Evolutionary conservation across 2,888 invertebrate species (phyloP).

Genomic region (Idaea biselata): DNA sequence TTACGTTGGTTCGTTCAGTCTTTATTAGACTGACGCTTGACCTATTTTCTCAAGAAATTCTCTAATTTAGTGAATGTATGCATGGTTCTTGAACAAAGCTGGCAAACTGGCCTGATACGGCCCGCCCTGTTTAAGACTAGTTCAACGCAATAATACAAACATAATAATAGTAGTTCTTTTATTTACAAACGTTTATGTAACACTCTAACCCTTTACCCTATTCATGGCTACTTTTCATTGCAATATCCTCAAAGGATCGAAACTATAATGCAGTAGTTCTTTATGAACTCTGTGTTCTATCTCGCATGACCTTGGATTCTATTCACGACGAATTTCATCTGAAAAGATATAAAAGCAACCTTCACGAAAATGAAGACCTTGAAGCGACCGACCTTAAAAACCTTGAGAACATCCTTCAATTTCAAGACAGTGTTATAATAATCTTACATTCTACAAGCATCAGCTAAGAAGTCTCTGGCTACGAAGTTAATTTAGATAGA

Average conservation of each 20-base stretch:
- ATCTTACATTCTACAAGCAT: neutral
- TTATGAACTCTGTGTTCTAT: neutral
- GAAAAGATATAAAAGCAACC: slow-evolving; percentile 37
- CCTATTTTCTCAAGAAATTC: slow-evolving; percentile 19
- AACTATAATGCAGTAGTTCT: too few species aligned
- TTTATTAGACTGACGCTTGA: slow-evolving; percentile 17
- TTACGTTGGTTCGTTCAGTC: slow-evolving; percentile 24
- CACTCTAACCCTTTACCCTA: too few species aligned
- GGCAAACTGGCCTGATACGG: too few species aligned
- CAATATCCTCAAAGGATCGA: too few species aligned
- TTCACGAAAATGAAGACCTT: slow-evolving; percentile 44
- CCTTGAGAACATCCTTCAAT: slow-evolving; percentile 29
- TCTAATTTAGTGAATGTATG: too few species aligned
- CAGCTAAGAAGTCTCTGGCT: neutral
- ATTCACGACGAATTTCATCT: slow-evolving; percentile 35
- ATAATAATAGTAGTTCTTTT: too few species aligned
- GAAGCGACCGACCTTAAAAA: slow-evolving; percentile 36
- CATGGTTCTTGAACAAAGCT: too few species aligned
- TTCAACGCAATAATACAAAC: neutral
- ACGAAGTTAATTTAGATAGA: slow-evolving; percentile 8
- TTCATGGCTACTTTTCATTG: too few species aligned
- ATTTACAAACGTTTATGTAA: too few species aligned
- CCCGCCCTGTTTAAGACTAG: slow-evolving; percentile 3
- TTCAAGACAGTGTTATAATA: neutral
- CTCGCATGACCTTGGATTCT: neutral